Conservation (phyloP, 2,113 vertebrate genomes). For the Trogon melanurus region DNA sequence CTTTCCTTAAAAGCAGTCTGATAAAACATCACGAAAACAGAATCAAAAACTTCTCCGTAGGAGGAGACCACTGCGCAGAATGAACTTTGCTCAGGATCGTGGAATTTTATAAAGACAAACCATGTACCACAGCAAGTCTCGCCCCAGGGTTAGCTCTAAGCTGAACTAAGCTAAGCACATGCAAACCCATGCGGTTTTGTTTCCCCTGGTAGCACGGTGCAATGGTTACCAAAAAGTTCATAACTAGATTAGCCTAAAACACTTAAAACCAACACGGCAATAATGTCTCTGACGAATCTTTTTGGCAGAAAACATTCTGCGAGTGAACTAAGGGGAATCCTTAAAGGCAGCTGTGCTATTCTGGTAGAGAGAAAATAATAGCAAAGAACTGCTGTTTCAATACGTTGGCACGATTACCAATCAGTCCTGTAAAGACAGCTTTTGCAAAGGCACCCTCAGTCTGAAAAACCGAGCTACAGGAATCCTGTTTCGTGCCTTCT, state of each 20-base stretch:
- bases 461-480: neutral
- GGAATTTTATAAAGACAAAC: neutral
- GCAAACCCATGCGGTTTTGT: neutral
- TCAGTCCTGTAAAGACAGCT: neutral
- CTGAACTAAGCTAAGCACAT: neutral
- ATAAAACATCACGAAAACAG: neutral
- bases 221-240: neutral
- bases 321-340: fast-evolving
- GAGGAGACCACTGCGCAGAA: neutral
- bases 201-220: neutral
- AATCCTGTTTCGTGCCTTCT: neutral
- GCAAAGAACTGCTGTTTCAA: neutral
- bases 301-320: neutral
- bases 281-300: neutral
- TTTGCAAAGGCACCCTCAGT: neutral
- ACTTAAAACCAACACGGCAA: neutral
- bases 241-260: neutral
- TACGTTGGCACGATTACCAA: neutral
- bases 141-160: neutral
- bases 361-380: neutral
- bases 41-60: neutral
- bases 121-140: neutral
- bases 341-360: neutral
- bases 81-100: neutral
- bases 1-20: neutral